Evolutionary conservation across 2,113 vertebrate species (phyloP).

Genomic region (Columba janthina): DNA sequence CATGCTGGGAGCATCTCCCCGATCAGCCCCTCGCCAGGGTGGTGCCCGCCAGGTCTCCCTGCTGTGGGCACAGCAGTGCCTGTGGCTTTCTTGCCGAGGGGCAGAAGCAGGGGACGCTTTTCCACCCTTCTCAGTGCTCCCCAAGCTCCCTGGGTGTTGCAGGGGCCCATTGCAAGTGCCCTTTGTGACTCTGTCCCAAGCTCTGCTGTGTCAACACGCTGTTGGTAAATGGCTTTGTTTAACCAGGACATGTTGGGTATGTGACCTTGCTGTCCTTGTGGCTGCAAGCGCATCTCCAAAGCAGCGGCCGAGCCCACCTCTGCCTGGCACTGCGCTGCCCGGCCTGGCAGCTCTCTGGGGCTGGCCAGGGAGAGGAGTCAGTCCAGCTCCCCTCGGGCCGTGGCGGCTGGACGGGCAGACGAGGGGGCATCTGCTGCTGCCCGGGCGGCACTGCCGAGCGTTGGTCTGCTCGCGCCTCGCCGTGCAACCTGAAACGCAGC

Average conservation of each 20-base stretch:
- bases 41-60: background rate
- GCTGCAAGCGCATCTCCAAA: constrained; percentile 33
- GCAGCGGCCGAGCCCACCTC: background rate
- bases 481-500: fast-evolving
- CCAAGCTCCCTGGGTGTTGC: background rate
- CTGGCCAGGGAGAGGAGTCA: too few species aligned
- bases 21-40: fast-evolving
- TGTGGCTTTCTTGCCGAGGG: background rate
- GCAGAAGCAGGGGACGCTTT: background rate
- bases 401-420: background rate
- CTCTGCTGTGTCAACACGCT: constrained; percentile 69
- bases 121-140: background rate
- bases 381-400: background rate
- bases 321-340: background rate
- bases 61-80: background rate
- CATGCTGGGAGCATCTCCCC: background rate
- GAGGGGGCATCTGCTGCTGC: background rate
- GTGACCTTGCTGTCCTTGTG: constrained; percentile 40
- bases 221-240: constrained; percentile 71
- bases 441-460: background rate
- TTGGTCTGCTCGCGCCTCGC: fast-evolving
- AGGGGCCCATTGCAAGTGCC: constrained; percentile 38
- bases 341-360: background rate
- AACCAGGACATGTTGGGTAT: constrained; percentile 59
- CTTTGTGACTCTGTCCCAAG: constrained; percentile 70